Base-by-base conservation (phyloP, 2,888 invertebrate genomes). In the Danaus chrysippus region DNA sequence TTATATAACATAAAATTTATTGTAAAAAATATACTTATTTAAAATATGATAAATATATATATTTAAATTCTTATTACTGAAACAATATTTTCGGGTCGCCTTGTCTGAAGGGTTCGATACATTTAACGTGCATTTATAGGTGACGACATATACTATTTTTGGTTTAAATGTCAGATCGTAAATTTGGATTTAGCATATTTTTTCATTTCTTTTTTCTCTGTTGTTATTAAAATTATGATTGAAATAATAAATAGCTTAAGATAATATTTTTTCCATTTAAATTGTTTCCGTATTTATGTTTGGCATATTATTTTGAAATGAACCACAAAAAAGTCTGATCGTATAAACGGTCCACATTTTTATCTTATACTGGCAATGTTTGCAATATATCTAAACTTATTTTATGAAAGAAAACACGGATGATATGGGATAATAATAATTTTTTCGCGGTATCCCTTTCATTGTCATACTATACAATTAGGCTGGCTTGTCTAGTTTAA, bases 391-490 rank as follows among this genome's bases (percentile, higher is more conserved):
- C 63, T 63, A 65, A 66, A 68, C 65, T 70, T 71, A 70, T 71
- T 73, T 68, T 68, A 69, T 63, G 70, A 73, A 70, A 72, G 70
- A 68, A 72, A 72, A 72, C 65, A 70, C 69, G 70, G 69, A 71
- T 73, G 73, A 71, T 62, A 59, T 57, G 70, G 71, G 70, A 63
- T 71, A 74, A 69, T 75, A 73, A 70, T 71, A 73, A 67, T 77
- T 77, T 74, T 77, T 77, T 74, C 70, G 72, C 76, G 75, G 76
- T 73, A 76, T 76, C 76, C 74, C 77, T 70, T 71, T 68, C 71
- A 70, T 67, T 69, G 68, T 69, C 68, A 65, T 58, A 64, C 54
- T 56, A 57, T 53, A 59, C 43, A 61, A 63, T 62, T 62, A 54
- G 46, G 62, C 58, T 42, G 46, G 34, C 57, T 62, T 42, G 57